Evolutionary conservation across 1,140 invertebrate species (phyloP).

Genomic region (Physella acuta): DNA sequence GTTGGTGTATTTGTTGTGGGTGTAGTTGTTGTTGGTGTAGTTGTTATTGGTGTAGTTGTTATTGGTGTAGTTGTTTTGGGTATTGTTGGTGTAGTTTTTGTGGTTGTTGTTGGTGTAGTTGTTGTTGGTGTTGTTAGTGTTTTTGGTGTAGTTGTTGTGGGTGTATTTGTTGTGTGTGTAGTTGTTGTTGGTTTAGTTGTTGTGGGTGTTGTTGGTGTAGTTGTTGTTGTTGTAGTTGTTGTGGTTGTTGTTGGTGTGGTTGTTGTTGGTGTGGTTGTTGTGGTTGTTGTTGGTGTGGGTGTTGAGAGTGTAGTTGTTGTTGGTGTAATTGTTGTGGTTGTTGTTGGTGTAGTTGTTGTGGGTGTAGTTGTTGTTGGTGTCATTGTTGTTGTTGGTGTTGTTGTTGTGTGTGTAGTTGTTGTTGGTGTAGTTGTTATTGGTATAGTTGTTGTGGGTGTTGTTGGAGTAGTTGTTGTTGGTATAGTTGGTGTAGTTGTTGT

Average conservation of each 20-base stretch:
- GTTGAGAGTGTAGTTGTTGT: neutral
- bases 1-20: neutral
- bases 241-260: neutral
- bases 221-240: neutral
- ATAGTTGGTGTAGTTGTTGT: neutral
- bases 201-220: neutral
- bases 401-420: slow-evolving; percentile 4
- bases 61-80: neutral
- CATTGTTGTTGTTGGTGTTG: neutral
- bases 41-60: neutral
- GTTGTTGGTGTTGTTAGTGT: neutral
- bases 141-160: neutral
- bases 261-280: neutral
- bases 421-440: neutral
- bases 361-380: neutral
- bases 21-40: neutral
- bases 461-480: neutral
- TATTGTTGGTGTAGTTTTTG: neutral
- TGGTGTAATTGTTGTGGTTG: neutral
- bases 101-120: neutral
- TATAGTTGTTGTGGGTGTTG: neutral
- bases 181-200: neutral
- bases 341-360: neutral
- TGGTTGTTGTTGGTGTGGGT: neutral
- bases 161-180: neutral